phyloP scores from a whole-genome alignment of 2,797 vertebrate genomes.

The Lagodon rhomboides region DNA sequence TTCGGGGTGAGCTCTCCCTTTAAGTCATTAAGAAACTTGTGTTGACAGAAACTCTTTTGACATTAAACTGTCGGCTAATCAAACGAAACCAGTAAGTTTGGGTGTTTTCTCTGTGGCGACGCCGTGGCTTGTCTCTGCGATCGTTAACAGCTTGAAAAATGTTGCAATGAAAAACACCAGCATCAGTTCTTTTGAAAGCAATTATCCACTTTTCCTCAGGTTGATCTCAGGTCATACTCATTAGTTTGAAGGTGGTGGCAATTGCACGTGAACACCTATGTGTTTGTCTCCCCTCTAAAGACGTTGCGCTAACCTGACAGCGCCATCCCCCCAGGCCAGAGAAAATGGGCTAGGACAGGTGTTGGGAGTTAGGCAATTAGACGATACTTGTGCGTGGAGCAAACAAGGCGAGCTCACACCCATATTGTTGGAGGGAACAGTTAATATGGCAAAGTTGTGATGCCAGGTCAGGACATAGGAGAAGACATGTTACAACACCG shows the following conservation, averaged over 20 bases:
- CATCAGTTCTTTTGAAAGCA: conserved; percentile 18
- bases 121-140: conserved; percentile 46
- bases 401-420: conserved; percentile 57
- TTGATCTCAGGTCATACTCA: conserved; percentile 10
- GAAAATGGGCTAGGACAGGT: conserved; percentile 28
- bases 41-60: conserved; percentile 5
- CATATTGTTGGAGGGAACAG: conserved; percentile 31
- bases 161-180: conserved; percentile 22
- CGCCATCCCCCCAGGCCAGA: conserved; percentile 43
- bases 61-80: conserved; percentile 34
- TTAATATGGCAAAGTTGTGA: conserved; percentile 29
- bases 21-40: not conserved
- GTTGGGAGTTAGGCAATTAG: conserved; percentile 45
- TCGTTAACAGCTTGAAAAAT: conserved; percentile 15
- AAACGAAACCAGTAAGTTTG: conserved; percentile 39
- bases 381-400: conserved; percentile 37
- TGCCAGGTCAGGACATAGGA: conserved; percentile 20
- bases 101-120: conserved; percentile 26
- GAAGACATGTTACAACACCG: conserved; percentile 55
- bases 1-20: not conserved
- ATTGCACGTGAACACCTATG: conserved; percentile 39
- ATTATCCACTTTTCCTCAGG: conserved; percentile 44
- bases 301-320: conserved; percentile 21
- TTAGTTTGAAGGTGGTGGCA: conserved; percentile 35
- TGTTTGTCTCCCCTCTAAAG: conserved; percentile 3